Base-by-base conservation (phyloP, 1,140 invertebrate genomes). In the Rhopalosiphum padi region DNA sequence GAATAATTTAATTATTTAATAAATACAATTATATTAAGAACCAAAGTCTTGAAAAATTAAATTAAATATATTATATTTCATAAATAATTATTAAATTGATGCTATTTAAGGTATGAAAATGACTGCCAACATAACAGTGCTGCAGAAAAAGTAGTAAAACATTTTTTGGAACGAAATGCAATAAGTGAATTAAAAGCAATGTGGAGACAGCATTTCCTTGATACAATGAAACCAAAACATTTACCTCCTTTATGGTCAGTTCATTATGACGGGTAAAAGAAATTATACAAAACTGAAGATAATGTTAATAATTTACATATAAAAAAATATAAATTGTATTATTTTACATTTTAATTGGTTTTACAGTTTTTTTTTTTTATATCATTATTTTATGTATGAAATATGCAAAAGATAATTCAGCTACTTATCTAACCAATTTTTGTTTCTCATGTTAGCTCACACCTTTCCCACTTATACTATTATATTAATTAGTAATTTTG, bases 131-230 rank as follows among this genome's bases (percentile, higher is more conserved):
- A 85, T 53, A 53, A 86, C 9, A 93, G 68, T 22, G 82, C 82
- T 30, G 91, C 97, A 0, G 94, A 95, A 60, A 96, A 96, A 94
- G 97, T 98, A 1, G 97, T 97, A 2, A 95, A 97, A 85, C 95
- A 96, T 94, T 97, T 96, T 95, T 94, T 95, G 94, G 95, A 95
- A 25, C 95, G 96, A 35, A 96, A 96, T 7, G 97, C 97, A n/a
- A 95, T 98, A 5, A 95, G 97, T 2, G 95, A 96, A 86, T 95
- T 98, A 83, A 97, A 98, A 94, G 96, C 96, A 94, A 94, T 96
- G 91, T 98, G 98, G 97, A 95, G 98, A 22, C 95, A 97, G 94
- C 97, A 98, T 95, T 98, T 98, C 95, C 94, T 98, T 18, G 94
- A 95, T 1, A 96, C 96, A 5, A 98, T 98, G 97, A 95, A 97